Percentiles rank a stretch among this genome's conserved stretches.
phyloP scores from a whole-genome alignment of 2,797 vertebrate genomes.

The Clamator glandarius region DNA sequence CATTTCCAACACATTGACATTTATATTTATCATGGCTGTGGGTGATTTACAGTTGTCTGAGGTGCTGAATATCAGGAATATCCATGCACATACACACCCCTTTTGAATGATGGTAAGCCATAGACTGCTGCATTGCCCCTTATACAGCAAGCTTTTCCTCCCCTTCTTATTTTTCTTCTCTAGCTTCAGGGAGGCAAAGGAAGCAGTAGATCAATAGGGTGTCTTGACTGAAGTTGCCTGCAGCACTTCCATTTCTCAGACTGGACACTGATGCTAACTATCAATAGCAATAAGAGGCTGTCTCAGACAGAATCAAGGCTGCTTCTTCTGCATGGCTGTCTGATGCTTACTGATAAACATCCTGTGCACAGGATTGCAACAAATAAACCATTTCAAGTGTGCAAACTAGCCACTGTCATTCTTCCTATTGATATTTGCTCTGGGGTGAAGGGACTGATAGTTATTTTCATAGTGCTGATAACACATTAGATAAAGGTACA shows the following conservation, averaged over 20 bases:
- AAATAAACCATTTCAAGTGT: conserved; percentile 84
- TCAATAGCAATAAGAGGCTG: conserved; percentile 87
- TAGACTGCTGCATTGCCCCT: conserved; percentile 25
- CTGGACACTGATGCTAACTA: conserved; percentile 86
- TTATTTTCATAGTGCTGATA: conserved; percentile 40
- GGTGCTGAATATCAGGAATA: conserved; percentile 52
- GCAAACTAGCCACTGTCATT: conserved; percentile 63
- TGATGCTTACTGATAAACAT: conserved; percentile 84
- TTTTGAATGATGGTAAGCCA: conserved; percentile 49
- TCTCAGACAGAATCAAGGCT: conserved; percentile 82
- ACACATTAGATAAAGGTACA: neutral
- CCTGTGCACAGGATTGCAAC: conserved; percentile 76
- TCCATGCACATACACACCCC: conserved; percentile 59
- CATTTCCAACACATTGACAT: conserved; percentile 12
- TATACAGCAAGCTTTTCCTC: conserved; percentile 39
- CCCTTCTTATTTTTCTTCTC: conserved; percentile 65
- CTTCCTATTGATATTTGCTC: conserved; percentile 6
- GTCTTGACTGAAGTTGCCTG: conserved; percentile 79
- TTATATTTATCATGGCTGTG: conserved; percentile 45
- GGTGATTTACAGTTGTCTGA: conserved; percentile 55
- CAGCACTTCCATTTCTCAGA: conserved; percentile 86
- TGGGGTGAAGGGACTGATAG: neutral
- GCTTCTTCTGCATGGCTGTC: conserved; percentile 79
- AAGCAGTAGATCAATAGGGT: conserved; percentile 84
- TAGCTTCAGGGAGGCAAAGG: conserved; percentile 75